A percentile compares a stretch with the other conserved stretches of the same genome.
phyloP scores from a whole-genome alignment of 2,797 vertebrate species.

The Megaceryle alcyon region DNA sequence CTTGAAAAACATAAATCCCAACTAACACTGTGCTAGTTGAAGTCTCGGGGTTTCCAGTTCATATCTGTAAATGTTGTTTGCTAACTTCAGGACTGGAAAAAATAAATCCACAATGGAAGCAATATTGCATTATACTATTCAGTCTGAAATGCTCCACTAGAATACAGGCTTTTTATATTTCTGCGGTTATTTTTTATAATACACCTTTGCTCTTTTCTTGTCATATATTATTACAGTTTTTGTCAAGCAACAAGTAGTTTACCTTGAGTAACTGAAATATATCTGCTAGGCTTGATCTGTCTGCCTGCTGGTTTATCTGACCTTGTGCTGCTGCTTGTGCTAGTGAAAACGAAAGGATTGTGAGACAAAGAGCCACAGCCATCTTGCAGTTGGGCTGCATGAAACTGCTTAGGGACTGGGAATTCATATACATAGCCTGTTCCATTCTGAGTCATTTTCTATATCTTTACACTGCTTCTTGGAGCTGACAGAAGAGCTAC shows the following conservation, averaged over 20 bases:
- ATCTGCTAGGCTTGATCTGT: neutral
- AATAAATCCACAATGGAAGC: neutral
- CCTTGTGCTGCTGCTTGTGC: neutral
- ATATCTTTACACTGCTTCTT: neutral
- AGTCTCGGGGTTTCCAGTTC: neutral
- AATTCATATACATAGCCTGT: neutral
- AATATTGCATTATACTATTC: neutral
- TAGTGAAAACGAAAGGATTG: neutral
- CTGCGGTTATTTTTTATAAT: neutral
- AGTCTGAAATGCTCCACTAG: neutral
- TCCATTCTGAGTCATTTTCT: neutral
- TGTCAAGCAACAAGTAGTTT: neutral
- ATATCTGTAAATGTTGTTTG: neutral
- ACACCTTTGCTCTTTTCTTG: neutral
- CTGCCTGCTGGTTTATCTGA: slow-evolving; percentile 1
- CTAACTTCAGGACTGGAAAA: neutral
- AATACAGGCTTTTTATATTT: neutral
- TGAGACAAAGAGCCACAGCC: slow-evolving; percentile 12
- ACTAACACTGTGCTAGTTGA: neutral
- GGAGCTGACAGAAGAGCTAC: neutral
- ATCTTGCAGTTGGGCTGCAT: neutral
- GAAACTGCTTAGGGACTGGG: neutral
- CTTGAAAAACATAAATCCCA: slow-evolving; percentile 1
- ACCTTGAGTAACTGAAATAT: neutral
- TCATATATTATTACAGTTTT: neutral